Evolutionary conservation across 2,113 vertebrate species (phyloP).

Genomic region (Diphyllodes magnificus): DNA sequence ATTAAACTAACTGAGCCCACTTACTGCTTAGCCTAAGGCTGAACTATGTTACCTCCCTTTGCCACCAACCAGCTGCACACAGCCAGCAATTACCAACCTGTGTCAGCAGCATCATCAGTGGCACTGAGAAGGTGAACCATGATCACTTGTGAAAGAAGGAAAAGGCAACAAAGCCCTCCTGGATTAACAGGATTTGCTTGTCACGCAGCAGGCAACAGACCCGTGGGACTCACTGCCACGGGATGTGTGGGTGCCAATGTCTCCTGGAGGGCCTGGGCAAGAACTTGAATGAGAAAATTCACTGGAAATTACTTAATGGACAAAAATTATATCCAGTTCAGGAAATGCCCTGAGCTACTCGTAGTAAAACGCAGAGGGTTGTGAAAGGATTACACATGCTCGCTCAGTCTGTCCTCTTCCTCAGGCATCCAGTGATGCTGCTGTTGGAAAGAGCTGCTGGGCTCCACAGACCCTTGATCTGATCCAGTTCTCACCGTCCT

Average conservation of each 20-base stretch:
- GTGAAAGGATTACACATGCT: background rate
- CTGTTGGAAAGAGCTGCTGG: background rate
- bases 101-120: background rate
- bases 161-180: background rate
- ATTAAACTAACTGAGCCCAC: background rate
- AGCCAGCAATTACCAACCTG: background rate
- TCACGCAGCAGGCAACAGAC: accelerated
- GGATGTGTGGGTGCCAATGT: background rate
- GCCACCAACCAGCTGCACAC: background rate
- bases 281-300: background rate
- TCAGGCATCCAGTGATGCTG: background rate
- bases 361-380: background rate
- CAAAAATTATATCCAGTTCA: background rate
- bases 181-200: background rate
- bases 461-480: accelerated
- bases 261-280: background rate
- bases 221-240: accelerated
- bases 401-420: background rate
- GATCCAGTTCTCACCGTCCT: background rate
- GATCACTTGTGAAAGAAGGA: background rate
- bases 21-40: background rate
- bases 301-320: background rate
- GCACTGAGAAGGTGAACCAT: accelerated
- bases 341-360: background rate
- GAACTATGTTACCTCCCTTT: background rate